Percentiles rank a stretch among this genome's conserved stretches.
Evolutionary conservation across 2,797 vertebrate species (phyloP).

Genomic region (Gambelia wislizenii): DNA sequence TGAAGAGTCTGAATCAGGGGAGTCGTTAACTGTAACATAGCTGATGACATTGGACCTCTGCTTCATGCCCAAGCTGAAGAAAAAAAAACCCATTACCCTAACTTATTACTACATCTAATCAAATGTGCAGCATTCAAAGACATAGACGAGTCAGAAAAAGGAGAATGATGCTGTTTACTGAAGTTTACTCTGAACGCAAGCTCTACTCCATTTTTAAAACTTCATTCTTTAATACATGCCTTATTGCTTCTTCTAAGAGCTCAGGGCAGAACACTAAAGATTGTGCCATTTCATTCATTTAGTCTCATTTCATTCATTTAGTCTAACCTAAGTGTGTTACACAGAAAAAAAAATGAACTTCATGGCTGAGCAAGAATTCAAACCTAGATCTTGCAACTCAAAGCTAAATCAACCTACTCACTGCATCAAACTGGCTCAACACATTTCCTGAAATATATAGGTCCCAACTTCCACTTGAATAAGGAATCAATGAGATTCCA

Average conservation of each 20-base stretch:
- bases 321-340: neutral
- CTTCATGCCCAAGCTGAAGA: slow-evolving; percentile 84
- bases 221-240: neutral
- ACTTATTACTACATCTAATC: neutral
- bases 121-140: neutral
- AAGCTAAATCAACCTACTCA: neutral
- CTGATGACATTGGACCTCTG: slow-evolving; percentile 97
- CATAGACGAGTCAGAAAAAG: neutral
- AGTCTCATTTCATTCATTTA: neutral
- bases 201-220: neutral
- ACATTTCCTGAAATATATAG: neutral
- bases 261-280: neutral
- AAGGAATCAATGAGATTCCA: neutral
- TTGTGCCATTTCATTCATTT: neutral
- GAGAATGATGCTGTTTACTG: neutral
- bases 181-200: neutral
- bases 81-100: slow-evolving; percentile 35
- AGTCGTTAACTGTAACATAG: slow-evolving; percentile 97
- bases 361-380: neutral
- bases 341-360: neutral
- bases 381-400: neutral
- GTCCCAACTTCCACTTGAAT: neutral
- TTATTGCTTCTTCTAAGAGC: neutral
- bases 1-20: slow-evolving; percentile 96
- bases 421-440: neutral